Evolutionary conservation across 1,140 invertebrate species (phyloP), one percentile per base, ranked within the genome.

Genomic region (Heliconius eleuchia): DNA sequence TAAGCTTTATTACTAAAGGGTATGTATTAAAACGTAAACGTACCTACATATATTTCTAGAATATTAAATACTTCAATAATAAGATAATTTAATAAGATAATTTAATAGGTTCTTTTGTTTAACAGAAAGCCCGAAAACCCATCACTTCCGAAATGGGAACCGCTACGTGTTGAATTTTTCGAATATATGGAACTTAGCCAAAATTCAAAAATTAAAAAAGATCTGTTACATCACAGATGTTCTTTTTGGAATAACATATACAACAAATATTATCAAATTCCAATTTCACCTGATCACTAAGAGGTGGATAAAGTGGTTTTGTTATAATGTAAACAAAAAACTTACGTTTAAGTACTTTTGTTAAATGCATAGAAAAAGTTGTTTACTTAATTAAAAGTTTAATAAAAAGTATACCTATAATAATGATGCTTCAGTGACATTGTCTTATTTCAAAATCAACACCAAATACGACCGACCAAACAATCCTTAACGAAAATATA

Each of bases 81-180:
- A 0, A 52, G 0, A 27, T 66, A 23, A 13, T 66, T 66, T 66
- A 13, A 16, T 66, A 9, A 16, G 0, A 27, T 66, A 23, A 13
- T 66, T 66, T 66, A 13, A 16, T 66, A 9, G 5, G 7, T 52
- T 52, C 60, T 75, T 39, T 34, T 71, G 60, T 76, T 73, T 88
- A 85, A 18, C 77, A 90, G 88, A 19, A 82, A 79, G 30, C 84
- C 88, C 0, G 81, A 80, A 23, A 82, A 81, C 1, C 81, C 83
- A 1, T 23, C 71, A 3, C 60, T 86, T 23, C 85, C 85, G 7
- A 71, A 74, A n/a, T 91, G 89, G 88, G 83, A 82, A 39, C 76
- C 85, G 11, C 74, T 83, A 3, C 66, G 76, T 1, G 70, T 42
- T 7, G 50, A 85, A 19, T 39, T 0, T 72, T 39, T 72, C 8